These are phyloP conservation scores for Pteria penguin DNA, from an alignment of 2,888 invertebrate genomes.

Conservation along the genomic window DNA sequence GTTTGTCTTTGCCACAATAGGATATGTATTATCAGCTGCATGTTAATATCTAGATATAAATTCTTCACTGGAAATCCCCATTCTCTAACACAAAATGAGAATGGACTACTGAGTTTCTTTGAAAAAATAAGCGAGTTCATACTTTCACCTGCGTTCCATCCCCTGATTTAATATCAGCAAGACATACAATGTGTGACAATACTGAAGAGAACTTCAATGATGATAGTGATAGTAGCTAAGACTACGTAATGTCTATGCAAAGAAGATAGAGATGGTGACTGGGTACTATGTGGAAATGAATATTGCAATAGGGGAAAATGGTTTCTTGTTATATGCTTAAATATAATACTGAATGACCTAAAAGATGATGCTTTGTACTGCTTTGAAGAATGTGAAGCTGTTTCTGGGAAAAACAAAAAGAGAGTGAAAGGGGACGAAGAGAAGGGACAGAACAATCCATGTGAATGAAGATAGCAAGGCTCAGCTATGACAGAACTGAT, in stretches of 20 bases:
- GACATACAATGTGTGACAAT: not conserved
- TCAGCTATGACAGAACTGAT: no score
- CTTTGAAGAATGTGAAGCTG: not conserved
- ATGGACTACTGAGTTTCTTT: not conserved
- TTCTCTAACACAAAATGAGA: not conserved
- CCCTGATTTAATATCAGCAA: not conserved
- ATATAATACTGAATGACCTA: not conserved
- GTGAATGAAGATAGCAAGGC: not conserved
- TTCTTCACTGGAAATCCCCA: not conserved
- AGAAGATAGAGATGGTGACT: not conserved
- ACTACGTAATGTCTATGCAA: not conserved
- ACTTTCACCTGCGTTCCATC: not conserved
- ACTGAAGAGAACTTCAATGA: not conserved
- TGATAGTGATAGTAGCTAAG: not conserved
- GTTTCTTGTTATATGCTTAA: not conserved
- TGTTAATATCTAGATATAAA: not conserved
- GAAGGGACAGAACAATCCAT: not conserved
- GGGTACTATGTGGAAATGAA: not conserved
- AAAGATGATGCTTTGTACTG: not conserved
- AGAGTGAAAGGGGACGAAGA: not conserved
- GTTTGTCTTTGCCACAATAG: not conserved
- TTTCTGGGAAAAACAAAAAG: not conserved
- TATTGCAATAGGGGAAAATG: not conserved
- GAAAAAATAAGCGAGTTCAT: not conserved
- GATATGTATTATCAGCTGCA: not conserved